Evolutionary conservation across 2,797 vertebrate genomes (phyloP).

Genomic region (Gallinago stenura): DNA sequence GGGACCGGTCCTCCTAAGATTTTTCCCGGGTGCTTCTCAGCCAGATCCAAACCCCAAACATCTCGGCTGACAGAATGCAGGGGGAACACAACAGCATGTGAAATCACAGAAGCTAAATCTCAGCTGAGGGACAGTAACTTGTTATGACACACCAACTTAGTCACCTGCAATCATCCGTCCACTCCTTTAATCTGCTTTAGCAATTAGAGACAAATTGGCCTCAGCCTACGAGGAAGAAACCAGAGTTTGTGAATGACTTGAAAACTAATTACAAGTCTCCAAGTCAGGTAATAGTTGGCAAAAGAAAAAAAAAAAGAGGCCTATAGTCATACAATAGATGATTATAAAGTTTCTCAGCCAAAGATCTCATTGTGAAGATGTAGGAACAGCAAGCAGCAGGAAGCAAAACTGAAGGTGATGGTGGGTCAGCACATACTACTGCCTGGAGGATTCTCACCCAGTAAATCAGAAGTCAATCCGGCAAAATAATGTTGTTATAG

Average conservation of each 20-base stretch:
- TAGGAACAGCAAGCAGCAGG: not conserved
- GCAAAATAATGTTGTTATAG: not conserved
- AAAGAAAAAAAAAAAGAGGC: not conserved
- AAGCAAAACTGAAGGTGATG: not conserved
- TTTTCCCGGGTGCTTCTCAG: not conserved
- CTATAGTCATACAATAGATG: not conserved
- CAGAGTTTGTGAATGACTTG: not conserved
- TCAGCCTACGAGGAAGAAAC: not conserved
- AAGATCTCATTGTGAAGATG: not conserved
- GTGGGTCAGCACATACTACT: not conserved
- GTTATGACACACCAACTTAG: not conserved
- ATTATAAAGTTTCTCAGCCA: not conserved
- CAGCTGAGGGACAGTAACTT: not conserved
- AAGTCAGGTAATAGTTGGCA: not conserved
- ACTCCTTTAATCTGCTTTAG: not conserved
- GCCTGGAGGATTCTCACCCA: slow-evolving; percentile 5
- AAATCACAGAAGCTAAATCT: not conserved
- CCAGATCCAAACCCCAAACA: not conserved
- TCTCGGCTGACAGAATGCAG: not conserved
- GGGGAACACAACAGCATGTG: not conserved
- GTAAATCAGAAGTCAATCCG: slow-evolving; percentile 21
- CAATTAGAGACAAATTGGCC: not conserved
- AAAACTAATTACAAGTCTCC: not conserved
- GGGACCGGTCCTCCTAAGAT: not conserved
- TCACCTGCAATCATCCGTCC: not conserved